These are phyloP conservation scores for Araneus ventricosus DNA, from an alignment of 1,140 invertebrate genomes.

Conservation along the genomic window DNA sequence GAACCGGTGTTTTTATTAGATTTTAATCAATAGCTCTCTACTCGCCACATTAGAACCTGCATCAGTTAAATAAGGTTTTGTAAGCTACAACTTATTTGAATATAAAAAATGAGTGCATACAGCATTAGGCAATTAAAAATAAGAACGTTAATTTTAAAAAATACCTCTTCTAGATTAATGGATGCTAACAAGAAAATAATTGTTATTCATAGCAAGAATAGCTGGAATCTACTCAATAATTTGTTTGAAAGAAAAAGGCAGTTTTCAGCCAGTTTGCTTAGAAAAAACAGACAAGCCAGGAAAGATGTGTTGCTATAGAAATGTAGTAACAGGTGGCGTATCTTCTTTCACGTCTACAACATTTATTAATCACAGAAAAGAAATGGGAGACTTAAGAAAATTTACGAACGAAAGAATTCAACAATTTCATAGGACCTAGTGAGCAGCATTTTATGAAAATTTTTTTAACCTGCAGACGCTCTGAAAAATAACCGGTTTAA, in stretches of 20 bases:
- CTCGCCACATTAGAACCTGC: no score
- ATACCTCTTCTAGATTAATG: no score
- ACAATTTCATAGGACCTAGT: not conserved
- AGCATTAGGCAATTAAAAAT: no score
- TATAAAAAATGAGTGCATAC: no score
- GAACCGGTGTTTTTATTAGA: no score
- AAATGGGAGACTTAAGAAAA: constrained; percentile 24
- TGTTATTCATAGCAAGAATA: no score
- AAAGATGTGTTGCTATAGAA: constrained; percentile 82
- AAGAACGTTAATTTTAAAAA: no score
- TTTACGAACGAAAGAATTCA: not conserved
- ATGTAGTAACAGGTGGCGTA: constrained; percentile 68
- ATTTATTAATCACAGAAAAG: constrained; percentile 60
- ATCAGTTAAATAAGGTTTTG: no score
- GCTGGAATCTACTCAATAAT: no score
- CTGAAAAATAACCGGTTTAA: constrained; percentile 66
- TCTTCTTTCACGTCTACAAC: constrained; percentile 14
- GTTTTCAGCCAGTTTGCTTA: constrained; percentile 47
- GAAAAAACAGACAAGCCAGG: constrained; percentile 79
- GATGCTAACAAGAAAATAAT: no score
- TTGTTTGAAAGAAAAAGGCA: constrained; percentile 40
- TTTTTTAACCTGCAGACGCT: not conserved
- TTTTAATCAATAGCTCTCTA: no score
- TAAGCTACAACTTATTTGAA: no score
- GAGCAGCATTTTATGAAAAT: not conserved